phyloP scores from a whole-genome alignment of 2,113 vertebrate species.

The Neomonachus schauinslandi region DNA sequence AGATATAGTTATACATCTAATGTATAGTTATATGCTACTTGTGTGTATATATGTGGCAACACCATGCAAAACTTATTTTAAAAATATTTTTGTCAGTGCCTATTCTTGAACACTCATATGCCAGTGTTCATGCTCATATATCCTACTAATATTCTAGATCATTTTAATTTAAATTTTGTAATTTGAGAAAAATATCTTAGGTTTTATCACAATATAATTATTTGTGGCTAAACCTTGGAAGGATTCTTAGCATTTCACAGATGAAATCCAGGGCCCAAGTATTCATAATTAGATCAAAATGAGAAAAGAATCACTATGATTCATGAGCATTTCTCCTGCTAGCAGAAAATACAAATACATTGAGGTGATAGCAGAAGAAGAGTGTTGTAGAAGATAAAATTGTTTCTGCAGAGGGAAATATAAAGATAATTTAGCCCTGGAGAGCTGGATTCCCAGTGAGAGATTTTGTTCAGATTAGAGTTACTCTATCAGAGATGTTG shows the following conservation, averaged over 20 bases:
- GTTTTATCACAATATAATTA: background rate
- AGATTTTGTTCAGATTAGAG: background rate
- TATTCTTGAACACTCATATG: background rate
- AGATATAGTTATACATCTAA: background rate
- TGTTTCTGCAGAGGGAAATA: background rate
- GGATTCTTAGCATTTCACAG: background rate
- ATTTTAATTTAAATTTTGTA: background rate
- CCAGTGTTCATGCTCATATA: background rate
- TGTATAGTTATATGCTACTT: background rate
- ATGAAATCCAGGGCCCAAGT: background rate
- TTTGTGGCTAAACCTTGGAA: background rate
- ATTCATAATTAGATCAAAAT: background rate
- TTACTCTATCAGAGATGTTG: background rate
- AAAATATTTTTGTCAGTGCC: background rate
- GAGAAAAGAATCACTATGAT: background rate
- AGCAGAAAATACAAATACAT: background rate
- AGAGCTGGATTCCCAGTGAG: background rate
- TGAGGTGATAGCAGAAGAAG: background rate
- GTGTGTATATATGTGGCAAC: background rate
- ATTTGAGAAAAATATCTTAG: background rate
- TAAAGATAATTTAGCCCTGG: background rate
- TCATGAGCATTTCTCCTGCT: background rate
- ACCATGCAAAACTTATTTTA: background rate
- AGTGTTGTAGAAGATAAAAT: background rate
- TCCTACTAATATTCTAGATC: background rate